Percentiles rank a stretch among this genome's conserved stretches.
Evolutionary conservation across 2,797 vertebrate genomes (phyloP).

Genomic region (Micromesistius poutassou): DNA sequence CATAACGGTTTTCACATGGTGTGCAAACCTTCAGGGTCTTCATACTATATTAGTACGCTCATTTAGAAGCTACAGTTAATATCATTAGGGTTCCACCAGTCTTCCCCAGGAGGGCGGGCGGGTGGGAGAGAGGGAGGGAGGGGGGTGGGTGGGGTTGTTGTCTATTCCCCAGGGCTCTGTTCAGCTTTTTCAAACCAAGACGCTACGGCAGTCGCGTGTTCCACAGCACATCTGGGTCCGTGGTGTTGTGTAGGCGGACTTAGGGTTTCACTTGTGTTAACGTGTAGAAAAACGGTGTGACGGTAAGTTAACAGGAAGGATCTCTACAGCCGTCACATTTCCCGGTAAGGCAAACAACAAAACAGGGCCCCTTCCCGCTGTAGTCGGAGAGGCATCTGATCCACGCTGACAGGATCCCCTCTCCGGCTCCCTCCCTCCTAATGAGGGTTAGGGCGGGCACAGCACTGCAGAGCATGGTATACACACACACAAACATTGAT

Average conservation of each 20-base stretch:
- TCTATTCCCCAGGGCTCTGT: no score
- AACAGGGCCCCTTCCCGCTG: neutral
- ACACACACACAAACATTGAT: slow-evolving; percentile 38
- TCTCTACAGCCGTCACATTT: no score
- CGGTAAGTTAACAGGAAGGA: no score
- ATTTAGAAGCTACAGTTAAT: slow-evolving; percentile 55
- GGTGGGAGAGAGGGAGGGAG: slow-evolving; percentile 30
- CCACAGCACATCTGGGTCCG: no score
- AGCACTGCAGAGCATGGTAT: slow-evolving; percentile 47
- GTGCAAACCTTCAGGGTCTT: slow-evolving; percentile 60
- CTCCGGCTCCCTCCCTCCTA: slow-evolving; percentile 6
- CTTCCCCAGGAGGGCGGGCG: slow-evolving; percentile 32
- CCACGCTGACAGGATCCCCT: slow-evolving; percentile 8
- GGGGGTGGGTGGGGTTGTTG: slow-evolving; percentile 17
- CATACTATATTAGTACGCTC: slow-evolving; percentile 63
- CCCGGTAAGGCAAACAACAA: neutral
- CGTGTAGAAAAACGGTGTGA: no score
- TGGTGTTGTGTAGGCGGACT: no score
- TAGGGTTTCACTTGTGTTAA: no score
- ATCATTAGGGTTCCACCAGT: slow-evolving; percentile 58
- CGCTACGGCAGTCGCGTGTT: neutral
- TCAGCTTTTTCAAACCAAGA: neutral
- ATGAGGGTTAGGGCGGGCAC: slow-evolving; percentile 41
- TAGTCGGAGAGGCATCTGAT: slow-evolving; percentile 21
- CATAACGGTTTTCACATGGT: slow-evolving; percentile 55